Percentiles rank a stretch among this genome's conserved stretches.
These are phyloP conservation scores for Cyrtodaria siliqua DNA, from an alignment of 2,888 invertebrate species.

Conservation along the genomic window DNA sequence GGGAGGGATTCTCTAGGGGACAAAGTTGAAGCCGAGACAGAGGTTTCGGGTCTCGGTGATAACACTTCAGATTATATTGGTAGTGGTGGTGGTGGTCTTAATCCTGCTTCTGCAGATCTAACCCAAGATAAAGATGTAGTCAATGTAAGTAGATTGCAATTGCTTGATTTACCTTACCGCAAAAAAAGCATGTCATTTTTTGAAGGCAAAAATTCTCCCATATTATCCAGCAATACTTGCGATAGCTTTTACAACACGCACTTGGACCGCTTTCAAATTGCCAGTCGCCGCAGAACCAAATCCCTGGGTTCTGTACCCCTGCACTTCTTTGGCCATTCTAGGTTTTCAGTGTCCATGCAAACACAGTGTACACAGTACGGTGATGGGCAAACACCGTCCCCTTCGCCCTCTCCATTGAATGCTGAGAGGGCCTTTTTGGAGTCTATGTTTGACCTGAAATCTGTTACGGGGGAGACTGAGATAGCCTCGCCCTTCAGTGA, in stretches of 20 bases:
- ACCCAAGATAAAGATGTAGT: conserved; percentile 26
- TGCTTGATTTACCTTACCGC: conserved; percentile 62
- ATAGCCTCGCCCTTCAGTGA: conserved; percentile 30
- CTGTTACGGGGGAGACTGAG: conserved; percentile 40
- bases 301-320: conserved; percentile 51
- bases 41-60: no score
- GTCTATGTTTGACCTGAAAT: conserved; percentile 50
- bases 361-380: conserved; percentile 63
- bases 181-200: conserved; percentile 65
- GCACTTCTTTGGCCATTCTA: conserved; percentile 8
- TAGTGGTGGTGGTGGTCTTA: conserved; percentile 34
- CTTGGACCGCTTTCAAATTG: conserved; percentile 50
- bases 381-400: conserved; percentile 62
- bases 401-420: conserved; percentile 53
- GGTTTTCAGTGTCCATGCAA: conserved; percentile 35
- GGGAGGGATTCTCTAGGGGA: conserved; percentile 18
- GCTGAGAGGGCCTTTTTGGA: conserved; percentile 22
- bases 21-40: conserved; percentile 11
- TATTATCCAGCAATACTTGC: conserved; percentile 56
- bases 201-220: conserved; percentile 57
- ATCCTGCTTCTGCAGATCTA: conserved; percentile 29
- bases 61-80: no score
- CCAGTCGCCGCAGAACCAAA: conserved; percentile 57
- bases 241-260: conserved; percentile 60
- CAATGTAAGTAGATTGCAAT: conserved; percentile 47